Evolutionary conservation across 2,113 vertebrate species (phyloP), one percentile per base, ranked within the genome.

Genomic region (Hoplias malabaricus): DNA sequence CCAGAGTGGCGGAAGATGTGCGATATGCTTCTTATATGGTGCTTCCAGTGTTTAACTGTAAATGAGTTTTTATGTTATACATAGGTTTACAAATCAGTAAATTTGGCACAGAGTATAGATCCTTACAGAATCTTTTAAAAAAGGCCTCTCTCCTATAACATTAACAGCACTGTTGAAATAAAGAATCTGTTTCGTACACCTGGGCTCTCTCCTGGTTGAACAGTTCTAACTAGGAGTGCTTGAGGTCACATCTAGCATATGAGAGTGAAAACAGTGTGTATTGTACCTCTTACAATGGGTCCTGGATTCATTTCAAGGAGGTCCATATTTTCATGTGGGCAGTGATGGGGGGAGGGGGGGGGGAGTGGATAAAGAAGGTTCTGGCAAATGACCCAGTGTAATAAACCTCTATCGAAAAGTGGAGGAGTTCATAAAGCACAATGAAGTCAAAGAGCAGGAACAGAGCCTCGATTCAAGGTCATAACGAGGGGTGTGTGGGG

Each of bases 361-460:
- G 66, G 38, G 46, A 23, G 19, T 16, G 54, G n/a, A 65, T 33
- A 63, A 79, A 50, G 27, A 69, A 31, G 9, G 27, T 65, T 50
- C 13, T 68, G 61, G 63, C 68, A 77, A 73, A 46, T 19, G 14
- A 48, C 54, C 43, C 54, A 33, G 56, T 62, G 66, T 78, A 75
- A 69, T 70, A 33, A 56, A 59, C 57, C 38, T 31, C 48, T 56
- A 66, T 50, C 23, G 31, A 50, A 61, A 73, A 61, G 54, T 78
- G 25, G 59, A 63, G 54, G 74, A 65, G 75, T 69, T 82, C 29
- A 82, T 82, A 74, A 46, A 79, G 73, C 65, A 46, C 27, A 63
- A 57, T 61, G 42, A 70, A 33, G 23, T 75, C 57, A 62, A 69
- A 62, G 67, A 68, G 43, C 50, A 67, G 59, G 33, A 70, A 79